A percentile compares a stretch with the other conserved stretches of the same genome.
Evolutionary conservation across 2,113 vertebrate genomes (phyloP).

Genomic region (Dissostichus mawsoni): DNA sequence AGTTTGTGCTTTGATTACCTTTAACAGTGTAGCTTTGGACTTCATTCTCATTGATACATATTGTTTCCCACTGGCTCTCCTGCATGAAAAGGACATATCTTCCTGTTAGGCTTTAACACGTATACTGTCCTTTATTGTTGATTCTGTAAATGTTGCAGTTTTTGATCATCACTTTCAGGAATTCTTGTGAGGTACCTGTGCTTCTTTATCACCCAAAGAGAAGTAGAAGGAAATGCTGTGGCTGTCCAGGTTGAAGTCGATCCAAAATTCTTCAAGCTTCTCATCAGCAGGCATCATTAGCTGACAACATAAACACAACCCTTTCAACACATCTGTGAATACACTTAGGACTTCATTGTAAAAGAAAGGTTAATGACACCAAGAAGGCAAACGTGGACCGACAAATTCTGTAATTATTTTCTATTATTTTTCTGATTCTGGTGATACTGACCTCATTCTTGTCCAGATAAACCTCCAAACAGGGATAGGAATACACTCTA

Average conservation of each 20-base stretch:
- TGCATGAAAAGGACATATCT: slow-evolving; percentile 53
- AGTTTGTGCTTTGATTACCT: slow-evolving; percentile 82
- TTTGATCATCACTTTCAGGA: background rate
- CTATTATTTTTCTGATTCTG: background rate
- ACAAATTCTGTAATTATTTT: no score
- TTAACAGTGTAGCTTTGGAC: slow-evolving; percentile 88
- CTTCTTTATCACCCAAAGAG: slow-evolving; percentile 83
- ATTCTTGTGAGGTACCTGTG: slow-evolving; percentile 60
- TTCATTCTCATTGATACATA: slow-evolving; percentile 89
- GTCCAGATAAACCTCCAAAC: slow-evolving; percentile 83
- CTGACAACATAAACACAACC: slow-evolving; percentile 77
- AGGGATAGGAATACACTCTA: slow-evolving; percentile 84
- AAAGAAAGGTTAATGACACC: background rate
- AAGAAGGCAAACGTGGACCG: background rate
- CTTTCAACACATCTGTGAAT: slow-evolving; percentile 2
- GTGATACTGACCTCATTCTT: slow-evolving; percentile 77
- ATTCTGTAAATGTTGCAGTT: background rate
- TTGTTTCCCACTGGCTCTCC: slow-evolving; percentile 94
- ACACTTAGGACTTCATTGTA: background rate
- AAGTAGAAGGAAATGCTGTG: slow-evolving; percentile 94
- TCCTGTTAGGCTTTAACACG: background rate
- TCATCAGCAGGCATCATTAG: slow-evolving; percentile 92
- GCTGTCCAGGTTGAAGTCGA: slow-evolving; percentile 95
- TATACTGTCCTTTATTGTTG: background rate
- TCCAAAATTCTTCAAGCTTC: slow-evolving; percentile 95